Evolutionary conservation across 35 echinoderm and acorn worm species (phyloP).

Genomic region (Apostichopus californicus): DNA sequence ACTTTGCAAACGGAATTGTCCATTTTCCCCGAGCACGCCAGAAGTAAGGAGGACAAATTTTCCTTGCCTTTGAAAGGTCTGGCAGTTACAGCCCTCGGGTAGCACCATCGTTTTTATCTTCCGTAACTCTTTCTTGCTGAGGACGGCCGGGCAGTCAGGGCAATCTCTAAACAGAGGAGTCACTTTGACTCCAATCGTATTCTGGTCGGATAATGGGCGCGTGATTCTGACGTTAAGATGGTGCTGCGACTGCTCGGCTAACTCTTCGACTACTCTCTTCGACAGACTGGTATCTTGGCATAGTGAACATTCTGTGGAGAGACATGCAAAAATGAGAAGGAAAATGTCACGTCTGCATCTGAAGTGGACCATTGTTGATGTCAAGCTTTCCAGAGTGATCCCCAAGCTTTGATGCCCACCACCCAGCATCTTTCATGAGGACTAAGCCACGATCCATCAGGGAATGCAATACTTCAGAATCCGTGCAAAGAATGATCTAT

Average conservation of each 20-base stretch:
- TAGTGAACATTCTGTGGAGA: slow-evolving; percentile 4
- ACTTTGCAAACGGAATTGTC: background rate
- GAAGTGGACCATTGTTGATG: no score
- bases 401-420: no score
- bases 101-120: background rate
- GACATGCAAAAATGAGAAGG: background rate
- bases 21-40: background rate
- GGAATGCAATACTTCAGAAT: background rate
- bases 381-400: no score
- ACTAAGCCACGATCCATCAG: no score
- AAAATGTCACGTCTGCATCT: background rate
- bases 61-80: background rate
- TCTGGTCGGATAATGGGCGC: background rate
- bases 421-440: no score
- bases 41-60: slow-evolving; percentile 6
- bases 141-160: background rate
- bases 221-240: background rate
- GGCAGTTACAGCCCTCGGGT: background rate
- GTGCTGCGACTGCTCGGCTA: background rate
- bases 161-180: background rate
- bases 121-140: background rate
- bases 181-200: background rate
- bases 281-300: background rate
- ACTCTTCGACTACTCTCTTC: background rate
- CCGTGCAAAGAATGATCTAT: background rate